Percentiles rank a stretch among this genome's conserved stretches.
Conservation (phyloP, 2,113 vertebrate genomes). For the Polypterus bichir region DNA sequence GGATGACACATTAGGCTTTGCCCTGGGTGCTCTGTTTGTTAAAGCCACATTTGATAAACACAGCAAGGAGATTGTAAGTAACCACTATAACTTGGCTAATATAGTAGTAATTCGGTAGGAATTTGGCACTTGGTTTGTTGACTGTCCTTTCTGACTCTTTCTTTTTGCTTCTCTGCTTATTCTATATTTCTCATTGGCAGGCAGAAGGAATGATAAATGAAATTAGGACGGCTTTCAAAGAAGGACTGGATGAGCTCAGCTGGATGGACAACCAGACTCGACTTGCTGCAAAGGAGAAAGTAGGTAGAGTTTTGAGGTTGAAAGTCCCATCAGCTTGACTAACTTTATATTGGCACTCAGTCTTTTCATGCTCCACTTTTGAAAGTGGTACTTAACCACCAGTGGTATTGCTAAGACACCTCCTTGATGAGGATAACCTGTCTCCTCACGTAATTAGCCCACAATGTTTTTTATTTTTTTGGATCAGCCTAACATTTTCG, state of each 20-base stretch:
- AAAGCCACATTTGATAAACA: conserved; percentile 88
- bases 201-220: conserved; percentile 89
- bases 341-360: too few species aligned
- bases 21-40: conserved; percentile 86
- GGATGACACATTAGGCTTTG: conserved; percentile 87
- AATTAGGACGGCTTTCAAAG: conserved; percentile 79
- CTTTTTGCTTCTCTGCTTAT: background rate
- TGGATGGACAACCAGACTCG: conserved; percentile 90
- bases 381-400: too few species aligned
- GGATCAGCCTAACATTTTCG: too few species aligned
- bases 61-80: conserved; percentile 87
- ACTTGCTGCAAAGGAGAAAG: conserved; percentile 87
- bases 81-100: background rate
- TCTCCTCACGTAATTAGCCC: too few species aligned
- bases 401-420: too few species aligned
- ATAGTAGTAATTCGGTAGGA: background rate
- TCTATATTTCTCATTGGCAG: conserved; percentile 33
- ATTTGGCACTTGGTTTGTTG: background rate
- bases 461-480: too few species aligned
- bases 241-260: conserved; percentile 59
- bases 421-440: too few species aligned
- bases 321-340: too few species aligned
- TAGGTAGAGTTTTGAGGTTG: conserved; percentile 21
- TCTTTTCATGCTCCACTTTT: too few species aligned
- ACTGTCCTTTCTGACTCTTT: background rate